Base-by-base conservation (phyloP, 2,113 vertebrate genomes). In the Spilogale gracilis region DNA sequence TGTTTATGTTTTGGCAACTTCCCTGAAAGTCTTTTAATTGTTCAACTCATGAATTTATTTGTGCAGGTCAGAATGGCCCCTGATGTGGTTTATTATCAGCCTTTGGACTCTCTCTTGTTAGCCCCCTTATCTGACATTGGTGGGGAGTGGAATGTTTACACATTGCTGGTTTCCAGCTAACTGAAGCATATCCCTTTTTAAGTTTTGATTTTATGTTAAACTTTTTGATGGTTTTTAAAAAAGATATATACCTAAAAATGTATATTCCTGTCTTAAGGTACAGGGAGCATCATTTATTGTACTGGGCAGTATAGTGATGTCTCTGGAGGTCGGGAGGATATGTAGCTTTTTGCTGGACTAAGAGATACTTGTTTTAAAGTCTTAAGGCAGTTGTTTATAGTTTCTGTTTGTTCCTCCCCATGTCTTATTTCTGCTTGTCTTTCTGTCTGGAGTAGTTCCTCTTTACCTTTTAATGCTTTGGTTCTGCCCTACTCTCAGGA, bases 321-420 rank as follows among this genome's bases (percentile, higher is more conserved):
- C 30, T 93, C 20, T 79, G 20, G 48, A 90, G 5, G 65, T 89
- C 21, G 69, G 50, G 58, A 38, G 38, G 12, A 4, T 69, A 5
- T 54, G 32, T 45, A 88, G 52, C 20, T 85, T 96, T 74, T 89
- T 85, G 48, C 25, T 88, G 3, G 13, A 43, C 63, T 87, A 45
- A 84, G 45, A 76, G 10, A 43, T 52, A 9, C 95, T 95, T 56
- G 38, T 94, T 96, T 96, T 73, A 81, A 93, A 71, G 78, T 93
- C 45, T 89, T 50, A 9, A 5, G 25, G 50, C 60, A 96, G 67
- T 43, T 81, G 4, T 76, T 74, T 32, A 43, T 61, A 45, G 16
- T 74, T 56, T 52, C 32, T 73, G n/a, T 63, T 52, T 6, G 0
- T 87, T 20, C 82, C 14, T 74, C 4, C 60, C 4, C 3, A 7